Conservation (phyloP, 2,797 vertebrate genomes). For the Sebastes diploproa region DNA sequence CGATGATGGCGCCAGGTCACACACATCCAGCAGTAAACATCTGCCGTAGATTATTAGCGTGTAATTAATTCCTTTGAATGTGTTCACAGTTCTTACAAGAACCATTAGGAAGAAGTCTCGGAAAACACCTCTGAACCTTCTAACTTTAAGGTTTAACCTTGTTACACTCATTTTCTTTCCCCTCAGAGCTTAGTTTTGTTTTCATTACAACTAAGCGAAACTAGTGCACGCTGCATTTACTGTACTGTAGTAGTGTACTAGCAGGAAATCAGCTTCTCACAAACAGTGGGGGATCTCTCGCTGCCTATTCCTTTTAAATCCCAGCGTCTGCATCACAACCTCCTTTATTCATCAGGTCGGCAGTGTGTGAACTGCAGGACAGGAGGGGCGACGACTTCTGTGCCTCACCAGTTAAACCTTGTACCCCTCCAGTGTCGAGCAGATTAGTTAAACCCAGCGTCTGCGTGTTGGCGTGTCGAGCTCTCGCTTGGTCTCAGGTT, state of each 20-base stretch:
- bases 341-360: conserved; percentile 30
- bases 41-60: conserved; percentile 55
- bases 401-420: background rate
- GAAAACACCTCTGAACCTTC: conserved; percentile 41
- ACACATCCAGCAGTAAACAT: conserved; percentile 47
- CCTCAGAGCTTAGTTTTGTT: conserved; percentile 39
- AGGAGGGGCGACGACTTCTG: background rate
- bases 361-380: background rate
- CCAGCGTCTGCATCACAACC: background rate
- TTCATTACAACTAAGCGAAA: conserved; percentile 69
- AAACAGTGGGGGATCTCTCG: conserved; percentile 12
- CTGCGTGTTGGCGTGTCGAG: background rate
- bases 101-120: conserved; percentile 34
- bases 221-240: conserved; percentile 49
- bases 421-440: background rate
- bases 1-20: conserved; percentile 38
- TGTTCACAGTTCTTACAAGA: conserved; percentile 43
- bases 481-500: background rate
- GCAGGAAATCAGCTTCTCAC: conserved; percentile 66
- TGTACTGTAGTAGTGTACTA: conserved; percentile 45
- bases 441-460: background rate
- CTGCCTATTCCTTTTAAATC: conserved; percentile 4
- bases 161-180: background rate
- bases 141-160: conserved; percentile 34
- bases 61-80: conserved; percentile 54